Conservation (phyloP, 2,113 vertebrate species). For the Protobothrops flavoviridis region DNA sequence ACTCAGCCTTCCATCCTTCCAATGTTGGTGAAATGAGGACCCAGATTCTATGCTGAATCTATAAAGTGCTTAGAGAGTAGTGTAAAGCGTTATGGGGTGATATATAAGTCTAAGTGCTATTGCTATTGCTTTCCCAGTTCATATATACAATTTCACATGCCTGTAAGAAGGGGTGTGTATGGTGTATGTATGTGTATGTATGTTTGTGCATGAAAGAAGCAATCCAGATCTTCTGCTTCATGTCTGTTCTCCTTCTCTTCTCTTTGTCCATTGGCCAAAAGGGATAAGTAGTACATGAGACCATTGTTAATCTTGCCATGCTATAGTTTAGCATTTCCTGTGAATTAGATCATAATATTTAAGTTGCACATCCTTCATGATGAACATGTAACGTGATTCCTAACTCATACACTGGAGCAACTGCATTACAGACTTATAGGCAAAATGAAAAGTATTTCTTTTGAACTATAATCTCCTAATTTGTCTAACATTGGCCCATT, state of each 20-base stretch:
- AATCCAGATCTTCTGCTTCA: background rate
- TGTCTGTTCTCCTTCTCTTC: background rate
- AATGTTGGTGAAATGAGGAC: background rate
- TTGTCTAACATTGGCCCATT: background rate
- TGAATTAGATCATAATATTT: constrained; percentile 33
- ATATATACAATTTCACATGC: background rate
- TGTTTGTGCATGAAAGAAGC: background rate
- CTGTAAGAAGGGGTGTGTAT: background rate
- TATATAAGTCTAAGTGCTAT: background rate
- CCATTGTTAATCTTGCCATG: background rate
- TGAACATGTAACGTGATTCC: constrained; percentile 26
- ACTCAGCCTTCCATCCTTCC: background rate
- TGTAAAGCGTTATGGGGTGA: too few species aligned
- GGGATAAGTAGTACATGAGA: background rate
- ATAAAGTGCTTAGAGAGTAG: too few species aligned
- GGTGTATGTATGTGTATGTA: background rate
- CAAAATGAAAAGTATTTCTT: constrained; percentile 35
- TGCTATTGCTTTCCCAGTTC: background rate
- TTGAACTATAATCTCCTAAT: background rate
- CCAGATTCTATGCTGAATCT: background rate
- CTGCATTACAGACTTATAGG: constrained; percentile 40
- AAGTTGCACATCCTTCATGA: constrained; percentile 33
- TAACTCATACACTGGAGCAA: constrained; percentile 15
- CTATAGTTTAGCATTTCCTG: background rate
- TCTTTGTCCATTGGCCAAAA: background rate